Percentiles rank a stretch among this genome's conserved stretches.
Evolutionary conservation across 2,113 vertebrate genomes (phyloP).

Genomic region (Mionectes macconnelli): DNA sequence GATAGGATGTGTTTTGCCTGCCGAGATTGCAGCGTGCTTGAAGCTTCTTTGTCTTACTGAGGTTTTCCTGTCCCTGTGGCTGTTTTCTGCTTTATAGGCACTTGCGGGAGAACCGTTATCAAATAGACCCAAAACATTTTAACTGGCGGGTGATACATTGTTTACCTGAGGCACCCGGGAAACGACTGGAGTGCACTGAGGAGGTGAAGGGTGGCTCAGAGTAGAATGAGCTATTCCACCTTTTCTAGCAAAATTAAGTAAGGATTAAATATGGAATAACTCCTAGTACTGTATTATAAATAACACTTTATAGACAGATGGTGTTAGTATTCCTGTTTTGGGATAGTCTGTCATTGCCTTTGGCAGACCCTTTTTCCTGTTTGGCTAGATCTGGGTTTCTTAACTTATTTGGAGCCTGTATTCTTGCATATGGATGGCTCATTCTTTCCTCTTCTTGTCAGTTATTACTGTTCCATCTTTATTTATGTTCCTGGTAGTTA

Average conservation of each 20-base stretch:
- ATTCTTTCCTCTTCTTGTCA: background rate
- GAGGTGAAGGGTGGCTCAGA: background rate
- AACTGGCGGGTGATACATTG: background rate
- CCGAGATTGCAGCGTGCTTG: background rate
- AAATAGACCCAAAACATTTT: background rate
- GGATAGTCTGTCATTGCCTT: background rate
- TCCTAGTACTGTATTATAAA: background rate
- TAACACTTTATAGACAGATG: background rate
- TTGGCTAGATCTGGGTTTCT: background rate
- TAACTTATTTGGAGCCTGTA: background rate
- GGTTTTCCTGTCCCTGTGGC: background rate
- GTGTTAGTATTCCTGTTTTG: background rate
- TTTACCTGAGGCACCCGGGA: background rate
- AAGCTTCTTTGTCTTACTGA: background rate
- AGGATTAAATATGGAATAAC: background rate
- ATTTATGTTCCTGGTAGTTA: background rate
- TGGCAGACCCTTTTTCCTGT: background rate
- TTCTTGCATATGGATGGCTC: background rate
- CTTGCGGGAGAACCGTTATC: background rate
- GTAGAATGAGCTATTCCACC: background rate
- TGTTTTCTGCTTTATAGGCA: background rate
- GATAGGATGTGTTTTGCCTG: background rate
- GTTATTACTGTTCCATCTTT: background rate
- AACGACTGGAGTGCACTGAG: background rate
- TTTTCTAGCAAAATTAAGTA: background rate